Conservation (phyloP, 2,797 vertebrate genomes). For the Muscicapa comitata region DNA sequence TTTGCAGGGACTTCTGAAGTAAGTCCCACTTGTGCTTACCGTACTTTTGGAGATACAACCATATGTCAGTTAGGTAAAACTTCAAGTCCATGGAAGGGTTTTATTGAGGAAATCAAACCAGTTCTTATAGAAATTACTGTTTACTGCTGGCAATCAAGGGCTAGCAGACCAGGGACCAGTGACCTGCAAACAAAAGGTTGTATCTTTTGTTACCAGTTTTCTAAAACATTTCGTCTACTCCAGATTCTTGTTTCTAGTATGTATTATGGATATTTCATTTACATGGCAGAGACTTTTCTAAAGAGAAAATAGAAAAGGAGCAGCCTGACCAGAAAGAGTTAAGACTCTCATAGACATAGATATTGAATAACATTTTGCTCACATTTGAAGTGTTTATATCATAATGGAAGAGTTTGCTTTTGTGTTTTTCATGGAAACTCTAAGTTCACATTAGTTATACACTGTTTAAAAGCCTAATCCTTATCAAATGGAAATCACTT, state of each 20-base stretch:
- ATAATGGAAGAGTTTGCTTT: not conserved
- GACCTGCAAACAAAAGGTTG: not conserved
- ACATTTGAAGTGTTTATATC: slow-evolving; percentile 17
- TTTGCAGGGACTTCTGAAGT: not conserved
- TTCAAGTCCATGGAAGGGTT: not conserved
- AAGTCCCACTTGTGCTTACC: not conserved
- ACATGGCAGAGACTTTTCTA: not conserved
- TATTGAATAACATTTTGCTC: not conserved
- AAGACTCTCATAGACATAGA: not conserved
- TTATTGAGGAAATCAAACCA: not conserved
- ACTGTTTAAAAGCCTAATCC: not conserved
- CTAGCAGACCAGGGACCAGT: not conserved
- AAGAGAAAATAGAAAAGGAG: not conserved
- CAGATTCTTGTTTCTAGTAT: not conserved
- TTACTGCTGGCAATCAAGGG: not conserved
- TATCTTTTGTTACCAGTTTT: not conserved
- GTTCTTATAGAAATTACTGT: not conserved
- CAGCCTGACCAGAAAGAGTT: not conserved
- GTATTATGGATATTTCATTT: not conserved
- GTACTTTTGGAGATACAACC: not conserved
- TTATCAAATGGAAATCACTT: slow-evolving; percentile 43
- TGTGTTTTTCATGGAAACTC: slow-evolving; percentile 32
- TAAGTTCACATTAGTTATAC: slow-evolving; percentile 16
- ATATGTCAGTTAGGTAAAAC: not conserved
- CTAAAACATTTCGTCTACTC: not conserved